Base-by-base conservation (phyloP, 2,113 vertebrate species). In the Proterorhinus semilunaris region DNA sequence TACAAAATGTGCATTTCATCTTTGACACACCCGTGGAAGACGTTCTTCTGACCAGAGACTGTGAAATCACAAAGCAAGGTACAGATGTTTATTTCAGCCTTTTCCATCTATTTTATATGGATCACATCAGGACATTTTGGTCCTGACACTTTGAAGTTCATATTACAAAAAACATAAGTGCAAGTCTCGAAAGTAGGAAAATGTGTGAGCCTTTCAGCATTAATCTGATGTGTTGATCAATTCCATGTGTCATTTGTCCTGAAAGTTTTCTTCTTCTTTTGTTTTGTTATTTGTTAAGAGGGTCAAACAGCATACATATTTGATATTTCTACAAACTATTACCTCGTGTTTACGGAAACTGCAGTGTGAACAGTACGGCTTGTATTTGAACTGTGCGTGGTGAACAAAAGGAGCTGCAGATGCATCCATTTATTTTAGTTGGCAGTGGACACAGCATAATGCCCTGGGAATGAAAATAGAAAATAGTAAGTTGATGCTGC, bases 1-100 rank as follows among this genome's bases (percentile, higher is more conserved):
- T 99, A 73, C 96, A 99, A 92, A 96, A 96, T 65, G 88, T 98
- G 69, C 89, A 78, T 12, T 89, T 99, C 69, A 86, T 96, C 77
- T 98, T 99, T 86, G 95, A 95, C 58, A 93, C 92, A 8, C 87
- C 96, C 0, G 46, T 97, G 69, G 96, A 96, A 49, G 95, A 97
- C 9, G 62, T 98, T 80, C 93, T 99, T 8, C 89, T 71, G 77
- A 94, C 86, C 83, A 96, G 92, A 90, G 96, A 96, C 62, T 99
- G 98, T 59, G 93, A 93, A 58, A 85, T 91, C 36, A 86, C 83
- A 15, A 96, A 94, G 65, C 87, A 89, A 93, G 95, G 96, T 98
- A 90, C 84, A 80, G 53, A n/a, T 50, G 11, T 21, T 59, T 15
- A 42, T 53, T 62, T 62, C 55, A 6, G 27, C 27, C 66, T 10